Base-by-base conservation (phyloP, 2,113 vertebrate species). In the Saccopteryx bilineata region DNA sequence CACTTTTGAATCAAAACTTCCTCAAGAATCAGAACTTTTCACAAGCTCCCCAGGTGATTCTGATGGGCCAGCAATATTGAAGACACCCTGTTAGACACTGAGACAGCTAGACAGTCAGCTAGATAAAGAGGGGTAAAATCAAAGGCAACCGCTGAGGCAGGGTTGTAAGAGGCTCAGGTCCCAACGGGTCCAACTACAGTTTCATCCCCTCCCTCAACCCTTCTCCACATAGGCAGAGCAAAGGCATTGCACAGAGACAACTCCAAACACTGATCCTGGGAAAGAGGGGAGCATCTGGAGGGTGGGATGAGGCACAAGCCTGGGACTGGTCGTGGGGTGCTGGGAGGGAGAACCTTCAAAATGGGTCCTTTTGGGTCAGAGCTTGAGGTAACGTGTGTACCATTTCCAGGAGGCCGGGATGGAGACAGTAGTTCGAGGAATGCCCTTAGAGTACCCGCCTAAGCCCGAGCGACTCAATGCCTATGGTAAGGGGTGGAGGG, bases 331-430 rank as follows among this genome's bases (percentile, higher is more conserved):
- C 28, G 46, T 78, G 61, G 26, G 46, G 69, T 52, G 93, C 74
- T 52, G 82, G 33, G 39, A 94, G 39, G 79, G 17, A n/a, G 75
- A 65, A 56, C 17, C 13, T 28, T 33, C 56, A 11, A 81, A 89
- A 33, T n/a, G 84, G 33, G 14, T 23, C 84, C 13, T 74, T 52
- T 21, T 1, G 0, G 1, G 54, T 82, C 74, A 92, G 78, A 90
- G 80, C 61, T 52, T 90, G 69, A 96, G 18, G 12, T 31, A 81
- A 18, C 56, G 1, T n/a, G n/a, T 74, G 5, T 11, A 39, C 87
- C 65, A 21, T 69, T 93, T 97, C 33, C 89, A 98, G 98, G 96
- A 97, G 2, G 68, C 86, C 0, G 96, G 92, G 23, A 96, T 95
- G 96, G 97, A 98, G 54, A 91, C 87, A 3, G 65, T 52, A 10